Evolutionary conservation across 2,113 vertebrate genomes (phyloP).

Genomic region (Shinisaurus crocodilurus): DNA sequence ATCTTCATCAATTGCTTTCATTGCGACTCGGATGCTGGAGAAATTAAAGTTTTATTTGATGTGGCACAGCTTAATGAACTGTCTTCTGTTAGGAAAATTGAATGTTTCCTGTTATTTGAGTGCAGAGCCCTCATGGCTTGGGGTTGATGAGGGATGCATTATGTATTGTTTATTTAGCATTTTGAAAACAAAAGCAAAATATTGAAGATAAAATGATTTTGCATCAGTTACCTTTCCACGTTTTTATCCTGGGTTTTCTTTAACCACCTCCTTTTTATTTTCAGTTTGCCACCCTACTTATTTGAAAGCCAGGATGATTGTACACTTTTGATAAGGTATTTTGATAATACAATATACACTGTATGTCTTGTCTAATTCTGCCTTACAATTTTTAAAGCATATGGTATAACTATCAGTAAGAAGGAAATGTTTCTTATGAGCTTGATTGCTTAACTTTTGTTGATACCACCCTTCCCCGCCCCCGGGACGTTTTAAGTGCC

Average conservation of each 20-base stretch:
- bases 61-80: slow-evolving; percentile 90
- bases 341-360: slow-evolving; percentile 8
- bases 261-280: slow-evolving; percentile 33
- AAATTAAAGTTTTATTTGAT: slow-evolving; percentile 92
- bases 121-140: slow-evolving; percentile 84
- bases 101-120: slow-evolving; percentile 90
- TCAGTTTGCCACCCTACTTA: slow-evolving; percentile 62
- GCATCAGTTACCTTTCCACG: slow-evolving; percentile 77
- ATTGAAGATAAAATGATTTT: slow-evolving; percentile 83
- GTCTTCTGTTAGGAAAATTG: slow-evolving; percentile 91
- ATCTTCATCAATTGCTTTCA: slow-evolving; percentile 90
- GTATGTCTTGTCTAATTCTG: slow-evolving; percentile 38
- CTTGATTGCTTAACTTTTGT: slow-evolving; percentile 35
- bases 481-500: slow-evolving; percentile 16
- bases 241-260: slow-evolving; percentile 43
- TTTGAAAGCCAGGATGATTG: slow-evolving; percentile 62
- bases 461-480: background rate
- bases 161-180: slow-evolving; percentile 87
- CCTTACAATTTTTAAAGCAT: slow-evolving; percentile 43
- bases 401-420: background rate
- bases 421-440: slow-evolving; percentile 25
- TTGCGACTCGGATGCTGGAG: slow-evolving; percentile 88
- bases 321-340: slow-evolving; percentile 26
- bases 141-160: slow-evolving; percentile 84
- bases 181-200: slow-evolving; percentile 86